Conservation (phyloP, 2,797 vertebrate species). For the Hoplostethus mediterraneus region DNA sequence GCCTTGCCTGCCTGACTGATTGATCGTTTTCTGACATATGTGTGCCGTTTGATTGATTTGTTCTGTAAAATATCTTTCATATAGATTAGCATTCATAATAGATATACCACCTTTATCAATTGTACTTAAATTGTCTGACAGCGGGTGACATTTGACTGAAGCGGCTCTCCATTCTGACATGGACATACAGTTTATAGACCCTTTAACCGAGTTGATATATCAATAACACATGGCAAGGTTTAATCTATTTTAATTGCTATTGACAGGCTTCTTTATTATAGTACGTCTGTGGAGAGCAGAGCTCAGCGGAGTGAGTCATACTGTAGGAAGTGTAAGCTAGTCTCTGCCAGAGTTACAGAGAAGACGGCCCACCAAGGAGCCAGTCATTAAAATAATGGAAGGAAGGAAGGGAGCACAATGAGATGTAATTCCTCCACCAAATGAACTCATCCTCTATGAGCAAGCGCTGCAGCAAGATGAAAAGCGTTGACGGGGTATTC, state of each 20-base stretch:
- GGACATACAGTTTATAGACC: neutral
- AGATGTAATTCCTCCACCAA: slow-evolving; percentile 9
- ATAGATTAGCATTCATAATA: neutral
- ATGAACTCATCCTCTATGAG: neutral
- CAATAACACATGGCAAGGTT: neutral
- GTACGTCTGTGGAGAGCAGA: slow-evolving; percentile 47
- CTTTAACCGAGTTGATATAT: neutral
- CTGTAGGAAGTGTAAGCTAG: slow-evolving; percentile 50
- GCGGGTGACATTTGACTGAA: neutral
- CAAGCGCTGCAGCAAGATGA: neutral
- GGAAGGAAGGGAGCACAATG: slow-evolving; percentile 22
- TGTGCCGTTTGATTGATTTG: neutral
- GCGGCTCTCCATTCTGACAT: neutral
- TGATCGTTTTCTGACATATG: neutral
- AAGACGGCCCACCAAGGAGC: slow-evolving; percentile 68
- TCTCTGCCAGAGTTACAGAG: slow-evolving; percentile 61
- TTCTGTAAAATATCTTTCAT: neutral
- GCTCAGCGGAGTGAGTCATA: slow-evolving; percentile 73
- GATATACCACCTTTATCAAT: neutral
- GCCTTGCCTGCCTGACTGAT: too few relatives aligned
- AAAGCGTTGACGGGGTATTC: neutral
- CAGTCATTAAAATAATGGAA: slow-evolving; percentile 41
- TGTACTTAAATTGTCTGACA: neutral
- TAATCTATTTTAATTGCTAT: slow-evolving; percentile 36
- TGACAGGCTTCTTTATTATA: slow-evolving; percentile 34